These are phyloP conservation scores for Rhinolophus sinicus DNA, from an alignment of 2,113 vertebrate genomes.

Conservation along the genomic window DNA sequence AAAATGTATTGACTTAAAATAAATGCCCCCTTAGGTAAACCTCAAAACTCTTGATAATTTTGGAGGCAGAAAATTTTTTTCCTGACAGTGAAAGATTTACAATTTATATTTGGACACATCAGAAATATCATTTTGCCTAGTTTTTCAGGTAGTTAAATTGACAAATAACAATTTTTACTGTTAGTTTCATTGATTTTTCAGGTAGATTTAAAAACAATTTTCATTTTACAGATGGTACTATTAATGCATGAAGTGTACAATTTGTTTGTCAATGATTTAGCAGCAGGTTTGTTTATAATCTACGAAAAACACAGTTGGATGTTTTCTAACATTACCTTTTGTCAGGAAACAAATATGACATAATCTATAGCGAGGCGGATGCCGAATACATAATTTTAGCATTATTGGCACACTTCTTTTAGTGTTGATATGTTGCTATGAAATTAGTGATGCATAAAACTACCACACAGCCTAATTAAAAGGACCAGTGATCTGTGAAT, in stretches of 20 bases:
- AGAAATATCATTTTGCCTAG: background rate
- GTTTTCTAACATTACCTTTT: conserved; percentile 53
- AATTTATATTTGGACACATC: background rate
- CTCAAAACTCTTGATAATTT: conserved; percentile 34
- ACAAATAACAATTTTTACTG: background rate
- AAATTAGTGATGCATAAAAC: background rate
- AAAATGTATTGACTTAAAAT: background rate
- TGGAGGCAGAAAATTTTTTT: background rate
- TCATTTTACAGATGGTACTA: conserved; percentile 42
- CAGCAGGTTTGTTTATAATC: conserved; percentile 41
- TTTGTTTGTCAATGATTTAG: conserved; percentile 16
- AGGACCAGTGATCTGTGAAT: conserved; percentile 34
- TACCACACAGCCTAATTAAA: conserved; percentile 12
- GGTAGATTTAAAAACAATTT: conserved; percentile 14
- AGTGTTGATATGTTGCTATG: background rate
- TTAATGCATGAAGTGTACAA: background rate
- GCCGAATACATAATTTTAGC: conserved; percentile 37
- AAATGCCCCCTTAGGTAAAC: background rate
- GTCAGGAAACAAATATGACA: conserved; percentile 37
- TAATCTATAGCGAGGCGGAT: conserved; percentile 39
- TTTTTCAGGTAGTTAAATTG: conserved; percentile 2
- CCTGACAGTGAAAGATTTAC: background rate
- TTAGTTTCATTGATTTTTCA: conserved; percentile 45
- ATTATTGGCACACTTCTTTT: background rate
- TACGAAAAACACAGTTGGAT: conserved; percentile 42